A percentile compares a stretch with the other conserved stretches of the same genome.
Conservation (phyloP, 2,113 vertebrate species). For the Neofelis nebulosa region DNA sequence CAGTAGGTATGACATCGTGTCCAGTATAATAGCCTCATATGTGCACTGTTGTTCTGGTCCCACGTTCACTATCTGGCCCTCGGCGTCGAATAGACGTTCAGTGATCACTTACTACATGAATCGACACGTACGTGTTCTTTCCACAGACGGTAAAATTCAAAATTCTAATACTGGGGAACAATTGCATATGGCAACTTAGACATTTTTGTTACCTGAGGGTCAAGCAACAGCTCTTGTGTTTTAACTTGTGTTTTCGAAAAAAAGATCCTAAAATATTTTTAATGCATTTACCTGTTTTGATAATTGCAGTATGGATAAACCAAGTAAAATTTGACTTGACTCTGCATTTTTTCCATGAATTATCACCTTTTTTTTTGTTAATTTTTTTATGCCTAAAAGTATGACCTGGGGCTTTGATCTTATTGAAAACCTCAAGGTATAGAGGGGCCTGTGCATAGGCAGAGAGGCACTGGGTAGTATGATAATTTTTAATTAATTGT, state of each 20-base stretch:
- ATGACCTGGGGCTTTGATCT: rapidly evolving
- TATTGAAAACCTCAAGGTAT: not conserved
- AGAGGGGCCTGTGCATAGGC: not conserved
- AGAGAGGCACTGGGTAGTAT: not conserved
- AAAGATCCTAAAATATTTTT: not conserved
- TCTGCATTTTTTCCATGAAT: not conserved
- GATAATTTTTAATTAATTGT: not conserved
- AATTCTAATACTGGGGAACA: not conserved
- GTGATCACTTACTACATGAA: not conserved
- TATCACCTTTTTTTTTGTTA: not conserved
- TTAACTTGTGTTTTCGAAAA: not conserved
- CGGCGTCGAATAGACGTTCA: not conserved
- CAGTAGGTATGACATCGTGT: too few relatives aligned
- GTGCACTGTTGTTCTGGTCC: not conserved
- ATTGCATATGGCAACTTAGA: not conserved
- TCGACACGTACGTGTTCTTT: not conserved
- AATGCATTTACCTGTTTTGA: not conserved
- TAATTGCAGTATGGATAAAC: not conserved
- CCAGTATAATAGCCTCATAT: not conserved
- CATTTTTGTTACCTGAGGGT: not conserved
- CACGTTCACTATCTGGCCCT: not conserved
- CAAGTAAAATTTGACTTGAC: not conserved
- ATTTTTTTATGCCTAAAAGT: not conserved
- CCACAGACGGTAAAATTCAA: not conserved
- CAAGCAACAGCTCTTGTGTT: not conserved